Evolutionary conservation across 2,888 invertebrate genomes (phyloP), one percentile per base, ranked within the genome.

Genomic region (Noctua pronuba): DNA sequence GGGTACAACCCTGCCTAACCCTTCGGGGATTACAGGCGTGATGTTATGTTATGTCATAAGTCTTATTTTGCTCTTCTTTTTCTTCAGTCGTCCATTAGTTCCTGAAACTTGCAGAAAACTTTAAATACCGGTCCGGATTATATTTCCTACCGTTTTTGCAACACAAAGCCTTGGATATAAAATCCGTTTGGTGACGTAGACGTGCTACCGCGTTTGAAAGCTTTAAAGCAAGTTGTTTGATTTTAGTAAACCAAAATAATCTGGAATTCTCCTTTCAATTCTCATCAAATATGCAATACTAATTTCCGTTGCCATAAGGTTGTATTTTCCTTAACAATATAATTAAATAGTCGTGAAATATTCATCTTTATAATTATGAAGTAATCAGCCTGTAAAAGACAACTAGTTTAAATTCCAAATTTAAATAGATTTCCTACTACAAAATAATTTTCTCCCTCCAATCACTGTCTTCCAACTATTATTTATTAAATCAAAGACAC

Each of bases 401-500:
- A 28, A 11, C 24, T 11, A 18, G 0, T 41, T 49, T 49, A 1
- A 46, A 5, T 13, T 1, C 18, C 3, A 44, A 21, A 35, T 46
- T n/a, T 18, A 35, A 72, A 60, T 64, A 16, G 18, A n/a, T 73
- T 66, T 16, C 6, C 46, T 16, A 31, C 18, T n/a, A 46, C 8
- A 13, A 41, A 65, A 44, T 11, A 74, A 1, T 52, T 62, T 16
- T 13, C 18, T 6, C 21, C 4, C 28, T 11, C 35, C 16, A 55
- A 65, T 55, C 75, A 65, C 31, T 44, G 64, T 28, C 28, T 1
- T 18, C 11, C 10, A 13, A 78, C 16, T 64, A 28, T 24, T 44
- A 76, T 46, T 68, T 28, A 46, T 38, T 52, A 64, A n/a, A 24
- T 68, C 18, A 28, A 65, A 70, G 41, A 41, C 46, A 65, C 21